Base-by-base conservation (phyloP, 2,113 vertebrate genomes). In the Numenius arquata region DNA sequence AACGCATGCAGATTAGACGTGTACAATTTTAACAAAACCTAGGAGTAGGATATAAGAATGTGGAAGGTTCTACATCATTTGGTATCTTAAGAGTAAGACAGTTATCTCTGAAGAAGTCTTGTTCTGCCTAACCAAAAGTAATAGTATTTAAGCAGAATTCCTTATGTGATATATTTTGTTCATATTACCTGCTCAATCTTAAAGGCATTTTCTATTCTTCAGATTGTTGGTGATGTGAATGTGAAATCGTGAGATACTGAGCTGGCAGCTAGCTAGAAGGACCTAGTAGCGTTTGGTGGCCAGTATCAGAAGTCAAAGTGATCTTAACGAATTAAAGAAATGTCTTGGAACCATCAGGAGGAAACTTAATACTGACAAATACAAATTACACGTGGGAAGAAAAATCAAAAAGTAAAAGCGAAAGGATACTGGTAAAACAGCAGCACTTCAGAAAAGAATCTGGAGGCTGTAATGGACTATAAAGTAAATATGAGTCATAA, bases 401-500 rank as follows among this genome's bases (percentile, higher is more conserved):
- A 89, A 90, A 88, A 82, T 72, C 22, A 32, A 26, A 71, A 85
- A 72, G 41, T 75, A 66, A 85, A 86, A 93, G 71, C 22, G 63
- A 65, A 95, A 72, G 19, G 25, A 41, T 88, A 27, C 62, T 43
- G 36, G 58, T 89, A 73, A 91, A 87, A 82, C 48, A 88, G 40
- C 36, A 85, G 71, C 48, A 41, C 50, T 93, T 93, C 50, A 62
- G 45, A 58, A 72, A 66, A 81, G 67, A 81, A 67, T 43, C 65
- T 86, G 78, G 30, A 58, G 71, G 62, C 76, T 94, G 61, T 95
- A 94, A 93, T 89, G 81, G 68, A 68, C 74, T 52, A 8, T 53
- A 45, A 84, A 81, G n/a, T 77, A 96, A 95, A 92, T 89, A 82
- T 93, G 87, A 96, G 74, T 94, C 96, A 96, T 88, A 87, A 82